A percentile compares a stretch with the other conserved stretches of the same genome.
These are phyloP conservation scores for Acanthurus lineatus DNA, from an alignment of 2,797 vertebrate species.

Conservation along the genomic window DNA sequence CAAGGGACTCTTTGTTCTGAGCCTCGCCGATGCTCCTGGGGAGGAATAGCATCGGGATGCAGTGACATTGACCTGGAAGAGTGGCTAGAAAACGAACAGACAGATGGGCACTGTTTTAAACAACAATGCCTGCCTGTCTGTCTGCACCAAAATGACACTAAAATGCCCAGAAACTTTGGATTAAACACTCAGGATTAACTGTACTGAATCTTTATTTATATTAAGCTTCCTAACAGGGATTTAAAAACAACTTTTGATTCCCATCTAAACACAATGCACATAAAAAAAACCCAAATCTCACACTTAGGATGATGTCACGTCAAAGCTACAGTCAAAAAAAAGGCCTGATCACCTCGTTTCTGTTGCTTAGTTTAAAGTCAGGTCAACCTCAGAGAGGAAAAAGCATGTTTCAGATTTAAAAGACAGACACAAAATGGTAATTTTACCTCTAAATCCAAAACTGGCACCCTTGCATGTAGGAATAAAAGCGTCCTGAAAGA, in stretches of 20 bases:
- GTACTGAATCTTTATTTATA: slow-evolving; percentile 10
- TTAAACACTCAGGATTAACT: not conserved
- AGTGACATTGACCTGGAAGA: slow-evolving; percentile 4
- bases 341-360: not conserved
- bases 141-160: not conserved
- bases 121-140: not conserved
- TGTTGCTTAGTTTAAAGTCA: slow-evolving; percentile 15
- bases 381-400: slow-evolving; percentile 34
- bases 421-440: slow-evolving; percentile 4
- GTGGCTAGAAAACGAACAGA: not conserved
- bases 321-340: not conserved
- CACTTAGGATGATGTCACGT: not conserved
- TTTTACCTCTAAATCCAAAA: not conserved
- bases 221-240: not conserved
- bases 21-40: not conserved
- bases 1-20: slow-evolving; percentile 35
- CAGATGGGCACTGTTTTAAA: slow-evolving; percentile 24
- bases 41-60: not conserved
- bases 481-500: not conserved
- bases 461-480: not conserved
- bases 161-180: not conserved
- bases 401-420: slow-evolving; percentile 1
- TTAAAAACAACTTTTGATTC: slow-evolving; percentile 3
- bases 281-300: not conserved
- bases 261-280: not conserved